Evolutionary conservation across 92 coral and sea anemone species (phyloP).

Genomic region (Zoanthus sociatus): DNA sequence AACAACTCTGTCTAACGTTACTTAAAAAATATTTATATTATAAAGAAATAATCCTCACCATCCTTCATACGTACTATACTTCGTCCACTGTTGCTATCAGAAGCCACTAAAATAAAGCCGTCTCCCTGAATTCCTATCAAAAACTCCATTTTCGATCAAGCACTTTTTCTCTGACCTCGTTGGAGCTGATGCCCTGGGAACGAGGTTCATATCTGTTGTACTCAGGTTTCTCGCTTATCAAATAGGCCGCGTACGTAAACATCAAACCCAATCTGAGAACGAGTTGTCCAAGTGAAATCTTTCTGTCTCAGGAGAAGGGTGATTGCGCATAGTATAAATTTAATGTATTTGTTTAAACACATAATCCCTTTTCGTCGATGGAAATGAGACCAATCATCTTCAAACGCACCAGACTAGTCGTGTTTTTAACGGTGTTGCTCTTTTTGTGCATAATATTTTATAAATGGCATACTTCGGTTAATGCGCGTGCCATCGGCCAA

Average conservation of each 20-base stretch:
- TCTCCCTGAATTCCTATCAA: constrained; percentile 95
- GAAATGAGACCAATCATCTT: constrained; percentile 32
- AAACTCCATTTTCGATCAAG: constrained; percentile 89
- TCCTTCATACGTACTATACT: constrained; percentile 98
- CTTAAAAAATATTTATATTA: background rate
- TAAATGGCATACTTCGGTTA: background rate
- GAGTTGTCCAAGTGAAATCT: too few species aligned
- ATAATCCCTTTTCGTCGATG: background rate
- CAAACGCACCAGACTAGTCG: constrained; percentile 21
- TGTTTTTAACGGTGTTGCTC: background rate
- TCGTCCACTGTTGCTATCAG: constrained; percentile 94
- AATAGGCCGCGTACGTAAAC: too few species aligned
- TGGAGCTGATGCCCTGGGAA: too few species aligned
- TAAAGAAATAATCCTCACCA: constrained; percentile 62
- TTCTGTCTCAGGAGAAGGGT: too few species aligned
- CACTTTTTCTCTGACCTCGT: background rate
- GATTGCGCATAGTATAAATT: too few species aligned
- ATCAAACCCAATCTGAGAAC: too few species aligned
- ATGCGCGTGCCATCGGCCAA: background rate
- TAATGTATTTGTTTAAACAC: too few species aligned
- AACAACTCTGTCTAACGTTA: too few species aligned
- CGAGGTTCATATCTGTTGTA: too few species aligned
- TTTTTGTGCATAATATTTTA: background rate
- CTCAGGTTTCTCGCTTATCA: too few species aligned
- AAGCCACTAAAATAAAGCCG: constrained; percentile 91